Base-by-base conservation (phyloP, 1,140 invertebrate species). In the Contarinia nasturtii region DNA sequence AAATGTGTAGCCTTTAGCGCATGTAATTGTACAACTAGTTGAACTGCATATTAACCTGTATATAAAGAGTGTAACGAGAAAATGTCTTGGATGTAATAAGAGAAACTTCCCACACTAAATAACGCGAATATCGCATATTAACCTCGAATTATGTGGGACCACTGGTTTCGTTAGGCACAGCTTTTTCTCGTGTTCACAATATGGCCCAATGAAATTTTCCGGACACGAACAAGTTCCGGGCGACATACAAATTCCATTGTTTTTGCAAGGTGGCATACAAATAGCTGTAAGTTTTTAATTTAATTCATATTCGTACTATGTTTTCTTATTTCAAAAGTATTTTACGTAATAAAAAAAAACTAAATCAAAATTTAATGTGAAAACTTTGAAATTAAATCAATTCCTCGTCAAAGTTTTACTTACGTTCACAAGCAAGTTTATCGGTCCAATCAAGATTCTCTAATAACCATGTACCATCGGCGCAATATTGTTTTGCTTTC, bases 161-260 rank as follows among this genome's bases (percentile, higher is more conserved):
- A 73, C 70, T 1, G 80, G 78, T 53, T 67, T 69, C 49, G 73
- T 72, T 1, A 79, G 60, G 55, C 82, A 86, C 0, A 79, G 73
- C 49, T 75, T 77, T 47, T 73, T 75, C 57, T 80, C 76, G 52
- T 73, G 75, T 57, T 89, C 79, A 57, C 86, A 91, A 43, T 76
- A 68, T 1, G 75, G 71, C 15, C 86, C 86, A 20, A 70, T 71
- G 59, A 74, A 87, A 54, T 77, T 77, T 18, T 75, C 68, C 0
- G 76, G 67, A 54, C 86, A 91, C 10, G 76, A 59, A 54, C 85
- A 88, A 1, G 70, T 62, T 58, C 82, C 76, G 0, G 79, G 79
- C 1, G 67, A 67, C 1, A 79, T 55, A 55, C 86, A 90, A 14
- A 81, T 77, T 1, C 86, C 86, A 44, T 74, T 79, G 62, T 91